Conservation (phyloP, 1,140 invertebrate genomes). For the Cyclina sinensis region DNA sequence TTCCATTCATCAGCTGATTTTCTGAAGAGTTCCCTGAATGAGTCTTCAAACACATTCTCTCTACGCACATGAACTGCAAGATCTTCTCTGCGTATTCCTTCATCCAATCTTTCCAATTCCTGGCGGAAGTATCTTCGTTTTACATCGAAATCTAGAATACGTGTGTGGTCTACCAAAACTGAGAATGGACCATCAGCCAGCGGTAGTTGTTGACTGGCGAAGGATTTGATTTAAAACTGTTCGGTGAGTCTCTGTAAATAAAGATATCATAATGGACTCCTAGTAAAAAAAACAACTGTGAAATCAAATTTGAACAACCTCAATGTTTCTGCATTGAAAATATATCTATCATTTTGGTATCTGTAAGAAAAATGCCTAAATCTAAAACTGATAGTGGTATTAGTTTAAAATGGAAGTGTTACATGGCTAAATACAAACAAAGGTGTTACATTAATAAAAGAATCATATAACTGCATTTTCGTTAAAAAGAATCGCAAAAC, state of each 20-base stretch:
- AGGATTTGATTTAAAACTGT: constrained; percentile 97
- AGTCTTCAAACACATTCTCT: constrained; percentile 96
- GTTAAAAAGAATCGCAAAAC: too few relatives aligned
- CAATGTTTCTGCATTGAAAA: too few relatives aligned
- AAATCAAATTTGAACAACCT: too few relatives aligned
- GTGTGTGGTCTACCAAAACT: constrained; percentile 95
- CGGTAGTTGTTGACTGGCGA: constrained; percentile 94
- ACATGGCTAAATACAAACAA: too few relatives aligned
- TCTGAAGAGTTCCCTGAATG: constrained; percentile 95
- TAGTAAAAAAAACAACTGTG: too few relatives aligned
- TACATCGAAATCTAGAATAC: constrained; percentile 97
- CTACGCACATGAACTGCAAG: constrained; percentile 95
- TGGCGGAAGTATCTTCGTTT: constrained; percentile 96
- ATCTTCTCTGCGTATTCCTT: constrained; percentile 92
- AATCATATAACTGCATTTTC: too few relatives aligned
- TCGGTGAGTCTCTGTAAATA: constrained; percentile 92
- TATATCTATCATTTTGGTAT: too few relatives aligned
- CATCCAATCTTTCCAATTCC: constrained; percentile 92
- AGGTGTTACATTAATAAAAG: too few relatives aligned
- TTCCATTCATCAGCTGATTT: constrained; percentile 96
- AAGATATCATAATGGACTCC: neutral
- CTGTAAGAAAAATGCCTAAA: too few relatives aligned
- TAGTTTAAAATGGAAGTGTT: too few relatives aligned
- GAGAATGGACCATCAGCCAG: constrained; percentile 95
- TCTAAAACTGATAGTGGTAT: too few relatives aligned